Conservation (phyloP, 2,113 vertebrate genomes). For the Hippocampus abdominalis region DNA sequence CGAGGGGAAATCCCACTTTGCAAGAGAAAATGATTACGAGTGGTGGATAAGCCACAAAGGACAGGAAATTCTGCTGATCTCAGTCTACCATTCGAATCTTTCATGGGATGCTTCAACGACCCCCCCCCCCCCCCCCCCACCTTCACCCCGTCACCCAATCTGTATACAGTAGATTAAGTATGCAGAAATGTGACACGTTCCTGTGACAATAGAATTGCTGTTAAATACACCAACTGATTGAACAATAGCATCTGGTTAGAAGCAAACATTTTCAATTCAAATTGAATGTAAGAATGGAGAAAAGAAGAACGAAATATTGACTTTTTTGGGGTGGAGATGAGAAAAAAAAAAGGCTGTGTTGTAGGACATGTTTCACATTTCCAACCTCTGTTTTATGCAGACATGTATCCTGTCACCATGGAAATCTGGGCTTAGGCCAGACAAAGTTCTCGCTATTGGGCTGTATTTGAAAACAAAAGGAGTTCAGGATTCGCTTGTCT, state of each 20-base stretch:
- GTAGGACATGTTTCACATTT: slow-evolving; percentile 34
- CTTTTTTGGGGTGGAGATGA: background rate
- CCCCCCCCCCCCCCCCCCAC: too few relatives aligned
- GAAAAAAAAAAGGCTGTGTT: slow-evolving; percentile 26
- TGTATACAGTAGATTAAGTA: background rate
- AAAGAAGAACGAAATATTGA: background rate
- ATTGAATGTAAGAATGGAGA: background rate
- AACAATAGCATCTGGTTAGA: background rate
- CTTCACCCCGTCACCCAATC: background rate
- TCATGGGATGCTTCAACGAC: background rate
- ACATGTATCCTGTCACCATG: slow-evolving; percentile 17
- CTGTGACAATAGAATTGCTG: background rate
- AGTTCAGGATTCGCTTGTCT: slow-evolving; percentile 32
- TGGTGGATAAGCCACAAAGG: slow-evolving; percentile 23
- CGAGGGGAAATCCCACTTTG: slow-evolving; percentile 31
- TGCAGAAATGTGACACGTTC: background rate
- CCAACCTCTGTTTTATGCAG: slow-evolving; percentile 28
- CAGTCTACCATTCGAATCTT: background rate
- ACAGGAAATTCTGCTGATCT: slow-evolving; percentile 28
- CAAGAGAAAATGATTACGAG: slow-evolving; percentile 29
- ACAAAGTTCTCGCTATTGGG: slow-evolving; percentile 32
- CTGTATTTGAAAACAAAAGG: slow-evolving; percentile 44
- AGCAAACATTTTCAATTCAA: background rate
- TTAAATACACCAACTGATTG: background rate
- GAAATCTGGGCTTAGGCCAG: slow-evolving; percentile 25